phyloP scores from a whole-genome alignment of 2,113 vertebrate genomes.

The Sigmodon hispidus region DNA sequence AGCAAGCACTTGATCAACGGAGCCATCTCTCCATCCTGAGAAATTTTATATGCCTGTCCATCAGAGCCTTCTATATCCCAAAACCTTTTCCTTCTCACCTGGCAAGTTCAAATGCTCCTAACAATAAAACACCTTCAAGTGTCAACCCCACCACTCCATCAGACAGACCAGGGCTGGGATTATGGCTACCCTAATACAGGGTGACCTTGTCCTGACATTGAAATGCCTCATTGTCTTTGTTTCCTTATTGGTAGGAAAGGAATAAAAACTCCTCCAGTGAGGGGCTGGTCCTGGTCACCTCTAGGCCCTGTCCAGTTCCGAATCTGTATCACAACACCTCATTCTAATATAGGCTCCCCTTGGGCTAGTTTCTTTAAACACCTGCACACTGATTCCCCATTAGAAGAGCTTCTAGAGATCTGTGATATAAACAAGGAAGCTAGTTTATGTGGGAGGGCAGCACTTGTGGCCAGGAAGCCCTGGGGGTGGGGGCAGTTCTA shows the following conservation, averaged over 20 bases:
- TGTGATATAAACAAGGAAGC: background rate
- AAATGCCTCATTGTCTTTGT: background rate
- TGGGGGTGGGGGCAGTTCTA: background rate
- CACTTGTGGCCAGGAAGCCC: background rate
- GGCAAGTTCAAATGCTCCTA: background rate
- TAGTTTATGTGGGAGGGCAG: background rate
- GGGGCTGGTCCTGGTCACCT: background rate
- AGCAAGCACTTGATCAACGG: background rate
- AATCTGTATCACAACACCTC: background rate
- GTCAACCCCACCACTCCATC: background rate
- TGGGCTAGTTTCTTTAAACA: background rate
- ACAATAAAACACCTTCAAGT: background rate
- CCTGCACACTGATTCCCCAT: background rate
- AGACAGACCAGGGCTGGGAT: too few species aligned
- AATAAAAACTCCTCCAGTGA: background rate
- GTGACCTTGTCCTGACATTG: background rate
- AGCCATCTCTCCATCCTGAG: too few species aligned
- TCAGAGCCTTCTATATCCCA: background rate
- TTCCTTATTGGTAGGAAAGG: background rate
- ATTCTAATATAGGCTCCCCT: background rate
- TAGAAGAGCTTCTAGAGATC: background rate
- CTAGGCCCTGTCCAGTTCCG: background rate
- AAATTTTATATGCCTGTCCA: background rate
- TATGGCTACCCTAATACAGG: background rate
- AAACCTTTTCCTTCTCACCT: background rate